Percentiles rank a stretch among this genome's conserved stretches.
phyloP scores from a whole-genome alignment of 2,113 vertebrate genomes.

The Crocuta crocuta region DNA sequence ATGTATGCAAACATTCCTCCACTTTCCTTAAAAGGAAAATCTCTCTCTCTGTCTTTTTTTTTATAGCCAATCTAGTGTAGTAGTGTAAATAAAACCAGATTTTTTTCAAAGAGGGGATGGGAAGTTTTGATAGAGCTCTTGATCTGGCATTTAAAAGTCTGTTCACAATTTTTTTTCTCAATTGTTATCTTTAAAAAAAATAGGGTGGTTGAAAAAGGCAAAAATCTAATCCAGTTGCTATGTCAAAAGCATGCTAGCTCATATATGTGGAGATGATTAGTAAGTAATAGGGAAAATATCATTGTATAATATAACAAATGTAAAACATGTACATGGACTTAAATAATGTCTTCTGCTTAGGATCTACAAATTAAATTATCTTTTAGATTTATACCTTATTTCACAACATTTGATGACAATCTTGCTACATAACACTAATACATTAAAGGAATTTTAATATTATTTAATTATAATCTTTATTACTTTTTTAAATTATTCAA shows the following conservation, averaged over 20 bases:
- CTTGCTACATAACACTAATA: background rate
- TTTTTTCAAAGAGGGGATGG: background rate
- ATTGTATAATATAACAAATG: background rate
- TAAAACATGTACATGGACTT: background rate
- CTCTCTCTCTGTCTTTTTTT: background rate
- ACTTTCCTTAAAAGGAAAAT: conserved; percentile 70
- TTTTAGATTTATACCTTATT: background rate
- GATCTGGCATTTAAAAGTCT: conserved; percentile 27
- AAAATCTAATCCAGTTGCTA: background rate
- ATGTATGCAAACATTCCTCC: conserved; percentile 66
- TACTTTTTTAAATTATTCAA: background rate
- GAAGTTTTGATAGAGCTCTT: conserved; percentile 47
- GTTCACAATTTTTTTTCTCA: conserved; percentile 44
- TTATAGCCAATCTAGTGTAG: conserved; percentile 45
- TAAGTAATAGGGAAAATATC: background rate
- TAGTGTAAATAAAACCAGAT: conserved; percentile 60
- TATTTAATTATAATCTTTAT: background rate
- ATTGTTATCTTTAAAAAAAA: conserved; percentile 27
- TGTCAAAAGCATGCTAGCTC: background rate
- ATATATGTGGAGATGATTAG: background rate
- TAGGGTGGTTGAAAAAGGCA: background rate
- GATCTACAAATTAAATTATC: background rate
- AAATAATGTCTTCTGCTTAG: background rate
- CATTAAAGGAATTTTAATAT: background rate
- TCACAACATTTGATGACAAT: background rate